Percentiles rank a stretch among this genome's conserved stretches.
Evolutionary conservation across 2,113 vertebrate species (phyloP).

Genomic region (Pandion haliaetus): DNA sequence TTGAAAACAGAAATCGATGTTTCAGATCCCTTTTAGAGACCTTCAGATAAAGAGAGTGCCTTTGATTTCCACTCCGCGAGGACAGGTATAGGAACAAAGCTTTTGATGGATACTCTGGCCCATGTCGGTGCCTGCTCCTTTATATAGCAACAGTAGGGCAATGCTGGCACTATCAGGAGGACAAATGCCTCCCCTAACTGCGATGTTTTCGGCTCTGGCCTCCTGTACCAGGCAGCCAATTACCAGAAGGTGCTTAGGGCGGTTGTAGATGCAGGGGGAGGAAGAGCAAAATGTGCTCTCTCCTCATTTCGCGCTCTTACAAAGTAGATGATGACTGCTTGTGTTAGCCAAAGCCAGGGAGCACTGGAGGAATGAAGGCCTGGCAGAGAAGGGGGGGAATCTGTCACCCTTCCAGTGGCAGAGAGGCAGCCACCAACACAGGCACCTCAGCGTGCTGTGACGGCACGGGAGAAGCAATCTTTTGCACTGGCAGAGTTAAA

Average conservation of each 20-base stretch:
- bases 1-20: neutral
- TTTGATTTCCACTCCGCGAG: neutral
- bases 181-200: neutral
- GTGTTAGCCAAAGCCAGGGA: neutral
- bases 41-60: neutral
- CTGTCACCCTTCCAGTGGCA: too few relatives aligned
- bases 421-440: fast-evolving
- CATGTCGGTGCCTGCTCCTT: neutral
- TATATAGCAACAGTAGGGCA: neutral
- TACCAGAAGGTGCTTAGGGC: neutral
- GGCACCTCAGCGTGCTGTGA: too few relatives aligned
- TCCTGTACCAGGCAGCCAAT: neutral
- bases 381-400: neutral
- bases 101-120: neutral
- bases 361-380: fast-evolving
- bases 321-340: neutral
- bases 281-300: neutral
- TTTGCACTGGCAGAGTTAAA: neutral
- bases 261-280: neutral
- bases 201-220: neutral
- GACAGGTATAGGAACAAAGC: neutral
- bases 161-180: neutral
- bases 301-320: neutral
- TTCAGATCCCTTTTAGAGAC: neutral
- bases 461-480: fast-evolving